Conservation (phyloP, 2,797 vertebrate species). For the Taenioides sp. region DNA sequence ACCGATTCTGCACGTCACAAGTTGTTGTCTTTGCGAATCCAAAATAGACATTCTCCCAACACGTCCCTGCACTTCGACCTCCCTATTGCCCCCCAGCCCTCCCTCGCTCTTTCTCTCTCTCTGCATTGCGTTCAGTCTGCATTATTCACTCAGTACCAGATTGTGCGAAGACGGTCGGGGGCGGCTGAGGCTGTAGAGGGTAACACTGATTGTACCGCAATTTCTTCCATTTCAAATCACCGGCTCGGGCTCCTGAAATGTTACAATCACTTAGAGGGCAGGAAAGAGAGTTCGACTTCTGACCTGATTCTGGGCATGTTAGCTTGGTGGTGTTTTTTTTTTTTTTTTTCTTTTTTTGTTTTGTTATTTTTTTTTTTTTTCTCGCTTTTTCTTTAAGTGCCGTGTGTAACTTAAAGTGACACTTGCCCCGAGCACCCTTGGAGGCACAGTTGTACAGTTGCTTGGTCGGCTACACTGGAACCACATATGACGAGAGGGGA, state of each 20-base stretch:
- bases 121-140: slow-evolving; percentile 25
- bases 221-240: slow-evolving; percentile 67
- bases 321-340: slow-evolving; percentile 73
- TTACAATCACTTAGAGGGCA: slow-evolving; percentile 68
- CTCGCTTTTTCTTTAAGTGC: slow-evolving; percentile 74
- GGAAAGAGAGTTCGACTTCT: slow-evolving; percentile 65
- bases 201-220: slow-evolving; percentile 59
- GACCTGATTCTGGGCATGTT: slow-evolving; percentile 80
- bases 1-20: slow-evolving; percentile 4
- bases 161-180: slow-evolving; percentile 41
- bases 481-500: slow-evolving; percentile 71
- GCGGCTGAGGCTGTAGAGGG: slow-evolving; percentile 25
- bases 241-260: slow-evolving; percentile 52
- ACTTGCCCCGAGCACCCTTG: slow-evolving; percentile 91
- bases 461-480: slow-evolving; percentile 72
- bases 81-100: slow-evolving; percentile 24
- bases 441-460: slow-evolving; percentile 76
- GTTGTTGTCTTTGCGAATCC: slow-evolving; percentile 1
- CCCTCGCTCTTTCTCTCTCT: slow-evolving; percentile 19
- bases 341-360: slow-evolving; percentile 71
- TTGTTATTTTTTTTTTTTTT: too few species aligned
- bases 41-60: slow-evolving; percentile 17
- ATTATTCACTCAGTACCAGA: slow-evolving; percentile 47
- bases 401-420: slow-evolving; percentile 94
- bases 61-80: slow-evolving; percentile 21